Conservation (phyloP, 2,113 vertebrate species). For the Anolis sagrei region DNA sequence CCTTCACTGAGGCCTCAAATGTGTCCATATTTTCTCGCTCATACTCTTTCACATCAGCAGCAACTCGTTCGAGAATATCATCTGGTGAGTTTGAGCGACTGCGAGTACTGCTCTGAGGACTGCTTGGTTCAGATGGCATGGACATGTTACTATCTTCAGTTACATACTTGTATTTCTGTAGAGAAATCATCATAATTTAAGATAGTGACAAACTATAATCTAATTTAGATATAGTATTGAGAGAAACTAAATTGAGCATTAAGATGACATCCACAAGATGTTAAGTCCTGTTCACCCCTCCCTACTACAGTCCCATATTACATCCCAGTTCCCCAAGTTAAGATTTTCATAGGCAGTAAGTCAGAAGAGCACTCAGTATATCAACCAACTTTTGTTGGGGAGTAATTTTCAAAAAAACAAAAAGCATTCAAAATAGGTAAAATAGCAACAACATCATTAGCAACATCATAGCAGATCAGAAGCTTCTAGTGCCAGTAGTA, state of each 20-base stretch:
- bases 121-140: conserved; percentile 91
- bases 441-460: too few species aligned
- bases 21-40: conserved; percentile 96
- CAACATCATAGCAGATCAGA: too few species aligned
- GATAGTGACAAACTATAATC: not conserved
- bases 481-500: too few species aligned
- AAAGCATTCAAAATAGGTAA: too few species aligned
- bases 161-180: conserved; percentile 91
- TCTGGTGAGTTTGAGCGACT: conserved; percentile 96
- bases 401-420: too few species aligned
- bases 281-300: not conserved
- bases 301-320: not conserved
- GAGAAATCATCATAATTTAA: conserved; percentile 4
- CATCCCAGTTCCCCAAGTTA: not conserved
- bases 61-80: conserved; percentile 93
- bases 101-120: conserved; percentile 93
- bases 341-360: not conserved
- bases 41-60: conserved; percentile 97
- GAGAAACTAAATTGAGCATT: not conserved
- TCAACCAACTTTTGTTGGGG: too few species aligned
- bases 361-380: not conserved
- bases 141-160: conserved; percentile 93
- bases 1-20: conserved; percentile 94
- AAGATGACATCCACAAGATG: not conserved
- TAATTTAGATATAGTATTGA: not conserved